A percentile compares a stretch with the other conserved stretches of the same genome.
Evolutionary conservation across 2,888 invertebrate genomes (phyloP).

Genomic region (Hypsopygia costalis): DNA sequence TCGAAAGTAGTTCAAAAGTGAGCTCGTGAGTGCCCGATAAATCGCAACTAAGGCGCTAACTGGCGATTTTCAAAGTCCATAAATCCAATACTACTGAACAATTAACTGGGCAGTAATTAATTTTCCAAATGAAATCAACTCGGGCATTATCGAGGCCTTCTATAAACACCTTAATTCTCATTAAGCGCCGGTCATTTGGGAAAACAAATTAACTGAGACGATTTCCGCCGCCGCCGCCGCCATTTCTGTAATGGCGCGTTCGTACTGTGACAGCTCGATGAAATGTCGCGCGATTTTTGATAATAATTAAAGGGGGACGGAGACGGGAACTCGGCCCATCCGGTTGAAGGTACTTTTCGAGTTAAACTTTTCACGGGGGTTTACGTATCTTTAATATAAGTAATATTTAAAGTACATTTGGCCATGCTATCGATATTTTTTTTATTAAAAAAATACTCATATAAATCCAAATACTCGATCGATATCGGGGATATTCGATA

Average conservation of each 20-base stretch:
- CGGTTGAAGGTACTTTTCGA: too few species aligned
- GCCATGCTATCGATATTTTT: too few species aligned
- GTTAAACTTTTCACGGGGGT: too few species aligned
- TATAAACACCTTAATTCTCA: constrained; percentile 74
- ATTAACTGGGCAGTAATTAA: constrained; percentile 49
- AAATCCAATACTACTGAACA: constrained; percentile 45
- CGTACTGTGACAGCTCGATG: constrained; percentile 72
- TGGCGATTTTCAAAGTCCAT: constrained; percentile 24
- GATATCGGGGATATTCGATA: too few species aligned
- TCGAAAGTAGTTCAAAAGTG: constrained; percentile 9
- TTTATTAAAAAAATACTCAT: too few species aligned
- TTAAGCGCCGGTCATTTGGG: constrained; percentile 65
- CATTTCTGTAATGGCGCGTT: constrained; percentile 58
- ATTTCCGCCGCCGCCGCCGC: constrained; percentile 47
- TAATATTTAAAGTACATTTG: too few species aligned
- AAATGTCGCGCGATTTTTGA: constrained; percentile 76
- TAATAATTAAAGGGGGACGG: constrained; percentile 64
- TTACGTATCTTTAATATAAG: too few species aligned
- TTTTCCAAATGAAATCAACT: constrained; percentile 61
- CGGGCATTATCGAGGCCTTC: constrained; percentile 52
- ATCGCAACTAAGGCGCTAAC: constrained; percentile 6
- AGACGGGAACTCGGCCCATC: constrained; percentile 10
- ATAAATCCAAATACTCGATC: too few species aligned
- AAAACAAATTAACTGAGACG: constrained; percentile 68
- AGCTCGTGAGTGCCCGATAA: constrained; percentile 7